phyloP scores from a whole-genome alignment of 2,797 vertebrate genomes.

The Bovichtus diacanthus region DNA sequence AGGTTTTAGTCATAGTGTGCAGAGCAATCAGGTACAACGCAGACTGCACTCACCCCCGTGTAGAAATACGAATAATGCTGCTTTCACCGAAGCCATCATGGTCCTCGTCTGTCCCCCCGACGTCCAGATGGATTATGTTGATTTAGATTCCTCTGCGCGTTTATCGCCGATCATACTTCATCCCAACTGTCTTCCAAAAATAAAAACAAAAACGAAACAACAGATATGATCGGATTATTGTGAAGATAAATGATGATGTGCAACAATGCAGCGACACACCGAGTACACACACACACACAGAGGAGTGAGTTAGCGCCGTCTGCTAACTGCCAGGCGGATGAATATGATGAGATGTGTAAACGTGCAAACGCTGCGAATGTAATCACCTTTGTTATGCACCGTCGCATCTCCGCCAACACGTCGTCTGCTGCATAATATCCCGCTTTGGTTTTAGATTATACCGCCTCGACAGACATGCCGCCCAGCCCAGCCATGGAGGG shows the following conservation, averaged over 20 bases:
- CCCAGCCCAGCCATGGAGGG: slow-evolving; percentile 14
- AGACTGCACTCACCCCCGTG: slow-evolving; percentile 81
- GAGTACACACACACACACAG: background rate
- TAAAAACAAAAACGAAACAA: background rate
- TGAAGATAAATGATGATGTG: background rate
- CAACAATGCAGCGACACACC: background rate
- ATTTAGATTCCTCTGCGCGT: slow-evolving; percentile 53
- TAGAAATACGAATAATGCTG: slow-evolving; percentile 69
- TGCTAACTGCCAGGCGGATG: background rate
- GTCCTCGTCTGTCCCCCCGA: slow-evolving; percentile 58
- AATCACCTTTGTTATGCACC: slow-evolving; percentile 52
- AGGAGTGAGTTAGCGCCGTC: slow-evolving; percentile 23
- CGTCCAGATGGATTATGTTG: slow-evolving; percentile 59
- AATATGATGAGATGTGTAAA: background rate
- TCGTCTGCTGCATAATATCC: slow-evolving; percentile 28
- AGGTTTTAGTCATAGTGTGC: slow-evolving; percentile 1
- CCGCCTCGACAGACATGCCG: slow-evolving; percentile 50
- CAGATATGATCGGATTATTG: slow-evolving; percentile 2
- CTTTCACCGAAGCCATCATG: slow-evolving; percentile 74
- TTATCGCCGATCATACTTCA: slow-evolving; percentile 62
- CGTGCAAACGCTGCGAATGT: background rate
- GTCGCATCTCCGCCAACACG: slow-evolving; percentile 42
- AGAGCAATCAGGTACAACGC: slow-evolving; percentile 23
- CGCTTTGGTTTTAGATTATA: slow-evolving; percentile 42
- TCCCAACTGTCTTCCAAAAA: slow-evolving; percentile 18